phyloP scores from a whole-genome alignment of 1,140 invertebrate genomes.

The Drosophila parvula region DNA sequence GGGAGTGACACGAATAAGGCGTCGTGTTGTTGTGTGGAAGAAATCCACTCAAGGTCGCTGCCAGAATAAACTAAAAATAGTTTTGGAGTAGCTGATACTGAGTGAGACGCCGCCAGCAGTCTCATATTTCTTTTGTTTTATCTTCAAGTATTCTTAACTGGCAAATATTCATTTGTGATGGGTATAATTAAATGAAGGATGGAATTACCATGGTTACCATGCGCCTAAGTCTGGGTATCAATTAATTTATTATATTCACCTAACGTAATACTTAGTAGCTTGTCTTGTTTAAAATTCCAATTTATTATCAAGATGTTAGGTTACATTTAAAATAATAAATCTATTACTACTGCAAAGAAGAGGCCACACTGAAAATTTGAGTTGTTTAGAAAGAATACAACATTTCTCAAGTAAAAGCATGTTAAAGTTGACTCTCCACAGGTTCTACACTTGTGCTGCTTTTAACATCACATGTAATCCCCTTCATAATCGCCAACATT shows the following conservation, averaged over 20 bases:
- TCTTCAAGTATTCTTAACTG: not conserved
- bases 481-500: not conserved
- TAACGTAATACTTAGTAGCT: not conserved
- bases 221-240: too few species aligned
- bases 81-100: not conserved
- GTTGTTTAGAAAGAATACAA: too few species aligned
- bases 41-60: constrained; percentile 37
- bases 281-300: too few species aligned
- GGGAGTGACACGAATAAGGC: constrained; percentile 32
- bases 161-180: not conserved
- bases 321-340: too few species aligned
- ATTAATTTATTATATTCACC: not conserved
- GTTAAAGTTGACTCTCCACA: too few species aligned
- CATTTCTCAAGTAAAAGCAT: too few species aligned
- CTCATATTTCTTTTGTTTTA: constrained; percentile 3
- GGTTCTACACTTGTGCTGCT: not conserved
- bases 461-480: not conserved
- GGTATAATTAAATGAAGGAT: not conserved
- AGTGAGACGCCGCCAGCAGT: not conserved
- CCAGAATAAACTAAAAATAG: constrained; percentile 7
- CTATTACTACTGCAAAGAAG: too few species aligned
- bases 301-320: too few species aligned
- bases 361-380: too few species aligned
- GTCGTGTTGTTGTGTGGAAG: constrained; percentile 1
- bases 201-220: not conserved